Percentiles rank a stretch among this genome's conserved stretches.
These are phyloP conservation scores for Andrena trimmerana DNA, from an alignment of 2,888 invertebrate genomes.

Conservation along the genomic window DNA sequence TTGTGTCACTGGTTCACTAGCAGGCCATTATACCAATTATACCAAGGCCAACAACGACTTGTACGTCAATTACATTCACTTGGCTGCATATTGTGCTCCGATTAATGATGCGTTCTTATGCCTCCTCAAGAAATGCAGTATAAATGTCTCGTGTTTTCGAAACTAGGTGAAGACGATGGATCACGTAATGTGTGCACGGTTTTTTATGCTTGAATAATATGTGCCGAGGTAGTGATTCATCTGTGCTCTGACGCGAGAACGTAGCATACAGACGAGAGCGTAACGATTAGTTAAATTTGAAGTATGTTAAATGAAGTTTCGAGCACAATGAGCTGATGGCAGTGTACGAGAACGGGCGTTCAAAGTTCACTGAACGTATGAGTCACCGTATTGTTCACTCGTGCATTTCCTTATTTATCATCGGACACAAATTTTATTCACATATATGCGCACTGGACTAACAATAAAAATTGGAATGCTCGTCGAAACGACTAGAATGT, in stretches of 20 bases:
- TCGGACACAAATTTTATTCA: too few species aligned
- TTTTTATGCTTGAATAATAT: too few species aligned
- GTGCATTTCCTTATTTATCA: not conserved
- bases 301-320: not conserved
- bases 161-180: too few species aligned
- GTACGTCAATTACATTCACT: not conserved
- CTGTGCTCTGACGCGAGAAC: too few species aligned
- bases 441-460: too few species aligned
- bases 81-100: not conserved
- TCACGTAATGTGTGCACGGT: too few species aligned
- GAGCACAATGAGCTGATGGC: not conserved
- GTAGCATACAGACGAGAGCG: too few species aligned
- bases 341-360: not conserved
- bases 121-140: not conserved
- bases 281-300: not conserved
- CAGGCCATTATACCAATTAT: not conserved
- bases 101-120: not conserved
- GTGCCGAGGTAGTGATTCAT: too few species aligned
- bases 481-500: not conserved
- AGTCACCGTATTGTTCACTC: not conserved
- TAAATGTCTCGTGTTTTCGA: too few species aligned
- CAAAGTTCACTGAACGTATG: conserved; percentile 40
- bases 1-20: not conserved
- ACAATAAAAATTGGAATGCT: not conserved
- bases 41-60: not conserved